Percentiles rank a stretch among this genome's conserved stretches.
phyloP scores from a whole-genome alignment of 2,888 invertebrate genomes.

The Drosophila anomalipes region DNA sequence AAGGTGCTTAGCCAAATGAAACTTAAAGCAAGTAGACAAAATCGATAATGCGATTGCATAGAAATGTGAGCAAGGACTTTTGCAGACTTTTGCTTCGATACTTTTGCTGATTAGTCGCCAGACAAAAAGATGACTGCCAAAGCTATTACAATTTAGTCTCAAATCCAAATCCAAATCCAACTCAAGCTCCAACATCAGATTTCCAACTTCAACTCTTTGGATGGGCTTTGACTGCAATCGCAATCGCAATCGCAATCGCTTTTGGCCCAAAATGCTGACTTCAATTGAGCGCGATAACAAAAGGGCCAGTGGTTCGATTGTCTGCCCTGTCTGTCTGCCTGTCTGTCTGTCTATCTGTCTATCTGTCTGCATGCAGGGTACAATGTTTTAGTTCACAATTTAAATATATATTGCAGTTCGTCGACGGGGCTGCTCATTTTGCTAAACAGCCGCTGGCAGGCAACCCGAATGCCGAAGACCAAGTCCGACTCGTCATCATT shows the following conservation, averaged over 20 bases:
- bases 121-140: not conserved
- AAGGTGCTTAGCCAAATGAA: not conserved
- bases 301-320: constrained; percentile 44
- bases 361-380: constrained; percentile 3
- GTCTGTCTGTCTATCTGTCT: not conserved
- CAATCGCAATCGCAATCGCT: constrained; percentile 6
- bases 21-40: constrained; percentile 10
- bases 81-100: constrained; percentile 8
- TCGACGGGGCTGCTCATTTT: constrained; percentile 56
- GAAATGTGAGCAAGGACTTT: constrained; percentile 16
- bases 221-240: constrained; percentile 19
- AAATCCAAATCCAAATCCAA: not conserved
- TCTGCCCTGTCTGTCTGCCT: constrained; percentile 4
- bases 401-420: constrained; percentile 41
- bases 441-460: constrained; percentile 65
- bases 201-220: not conserved
- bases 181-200: not conserved
- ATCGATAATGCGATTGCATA: constrained; percentile 39
- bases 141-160: not conserved
- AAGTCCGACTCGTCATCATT: constrained; percentile 60
- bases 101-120: constrained; percentile 36
- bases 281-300: constrained; percentile 57
- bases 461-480: constrained; percentile 25
- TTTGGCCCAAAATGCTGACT: constrained; percentile 35
- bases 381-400: constrained; percentile 28